phyloP scores from a whole-genome alignment of 2,113 vertebrate species.

The Rutilus rutilus region DNA sequence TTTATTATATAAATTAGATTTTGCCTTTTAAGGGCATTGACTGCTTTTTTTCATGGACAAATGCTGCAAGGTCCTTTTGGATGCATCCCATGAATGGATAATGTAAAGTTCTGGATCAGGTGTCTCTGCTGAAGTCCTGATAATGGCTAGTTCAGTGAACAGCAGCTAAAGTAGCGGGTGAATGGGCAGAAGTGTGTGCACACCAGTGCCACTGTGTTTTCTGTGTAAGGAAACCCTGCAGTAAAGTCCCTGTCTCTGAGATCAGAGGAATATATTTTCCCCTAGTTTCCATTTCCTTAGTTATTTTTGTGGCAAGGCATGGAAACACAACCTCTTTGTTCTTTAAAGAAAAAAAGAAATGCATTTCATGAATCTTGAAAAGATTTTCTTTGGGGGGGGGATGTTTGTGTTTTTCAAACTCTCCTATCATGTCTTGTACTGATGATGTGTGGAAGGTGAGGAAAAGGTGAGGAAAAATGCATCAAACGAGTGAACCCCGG shows the following conservation, averaged over 20 bases:
- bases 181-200: background rate
- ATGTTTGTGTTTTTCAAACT: background rate
- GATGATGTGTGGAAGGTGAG: background rate
- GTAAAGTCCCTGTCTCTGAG: background rate
- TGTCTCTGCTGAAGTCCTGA: conserved; percentile 1
- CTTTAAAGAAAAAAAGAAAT: background rate
- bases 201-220: background rate
- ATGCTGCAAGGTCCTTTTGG: background rate
- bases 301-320: background rate
- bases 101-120: conserved; percentile 12
- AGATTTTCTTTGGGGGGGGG: background rate
- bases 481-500: conserved; percentile 27
- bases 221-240: conserved; percentile 1
- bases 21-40: background rate
- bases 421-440: background rate
- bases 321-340: background rate
- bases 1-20: background rate
- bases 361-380: conserved; percentile 1
- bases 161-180: conserved; percentile 11
- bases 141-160: conserved; percentile 1
- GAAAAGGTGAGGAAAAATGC: background rate
- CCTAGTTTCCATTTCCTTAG: background rate
- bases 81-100: conserved; percentile 2
- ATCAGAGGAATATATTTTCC: conserved; percentile 22
- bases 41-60: background rate